Conservation (phyloP, 1,140 invertebrate species). For the Ylistrum balloti region DNA sequence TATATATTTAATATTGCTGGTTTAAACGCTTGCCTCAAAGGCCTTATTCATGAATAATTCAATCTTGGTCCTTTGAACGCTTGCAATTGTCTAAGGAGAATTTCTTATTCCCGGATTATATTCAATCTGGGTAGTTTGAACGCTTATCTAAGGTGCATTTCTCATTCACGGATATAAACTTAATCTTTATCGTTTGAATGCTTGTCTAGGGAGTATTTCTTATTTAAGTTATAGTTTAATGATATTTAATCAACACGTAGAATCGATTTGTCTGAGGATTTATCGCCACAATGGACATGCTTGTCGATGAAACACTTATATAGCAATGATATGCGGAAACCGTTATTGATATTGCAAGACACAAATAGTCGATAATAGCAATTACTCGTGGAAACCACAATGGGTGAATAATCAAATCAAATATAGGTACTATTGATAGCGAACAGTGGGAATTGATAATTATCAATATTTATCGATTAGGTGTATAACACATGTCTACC, state of each 20-base stretch:
- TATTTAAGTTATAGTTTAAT: background rate
- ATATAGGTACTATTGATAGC: background rate
- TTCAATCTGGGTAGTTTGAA: too few relatives aligned
- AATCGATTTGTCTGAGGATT: background rate
- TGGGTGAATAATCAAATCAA: background rate
- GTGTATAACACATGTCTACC: background rate
- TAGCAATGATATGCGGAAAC: background rate
- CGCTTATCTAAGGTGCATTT: too few relatives aligned
- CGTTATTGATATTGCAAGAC: background rate
- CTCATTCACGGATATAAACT: too few relatives aligned
- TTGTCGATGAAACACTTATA: background rate
- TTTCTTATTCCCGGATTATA: too few relatives aligned
- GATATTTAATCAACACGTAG: too few relatives aligned
- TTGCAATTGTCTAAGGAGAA: too few relatives aligned
- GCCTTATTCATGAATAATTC: too few relatives aligned
- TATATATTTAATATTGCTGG: too few relatives aligned
- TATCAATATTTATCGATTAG: constrained; percentile 1
- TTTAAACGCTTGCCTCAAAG: too few relatives aligned
- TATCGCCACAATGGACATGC: background rate
- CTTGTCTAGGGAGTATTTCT: background rate
- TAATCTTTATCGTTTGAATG: too few relatives aligned
- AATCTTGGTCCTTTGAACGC: too few relatives aligned
- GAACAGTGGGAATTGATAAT: constrained; percentile 18
- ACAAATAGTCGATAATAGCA: constrained; percentile 34
- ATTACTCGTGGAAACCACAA: background rate